Evolutionary conservation across 2,797 vertebrate genomes (phyloP).

Genomic region (Corythornis leucogaster): DNA sequence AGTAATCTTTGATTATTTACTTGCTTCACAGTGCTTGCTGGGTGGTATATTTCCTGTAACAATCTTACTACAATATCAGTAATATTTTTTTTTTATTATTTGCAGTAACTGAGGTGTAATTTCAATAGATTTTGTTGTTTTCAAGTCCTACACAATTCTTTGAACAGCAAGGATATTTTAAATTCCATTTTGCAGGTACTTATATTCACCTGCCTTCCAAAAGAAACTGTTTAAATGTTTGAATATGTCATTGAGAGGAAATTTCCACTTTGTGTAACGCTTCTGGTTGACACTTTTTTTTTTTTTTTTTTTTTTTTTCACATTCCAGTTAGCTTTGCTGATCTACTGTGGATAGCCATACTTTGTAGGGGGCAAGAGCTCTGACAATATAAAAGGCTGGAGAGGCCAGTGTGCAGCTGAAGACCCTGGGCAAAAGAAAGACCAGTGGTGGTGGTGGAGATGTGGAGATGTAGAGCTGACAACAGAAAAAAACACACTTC

Average conservation of each 20-base stretch:
- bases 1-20: background rate
- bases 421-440: background rate
- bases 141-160: background rate
- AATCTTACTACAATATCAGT: background rate
- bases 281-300: background rate
- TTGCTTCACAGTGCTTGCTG: background rate
- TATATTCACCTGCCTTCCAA: background rate
- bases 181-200: background rate
- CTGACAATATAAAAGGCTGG: background rate
- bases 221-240: background rate
- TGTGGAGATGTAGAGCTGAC: background rate
- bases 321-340: background rate
- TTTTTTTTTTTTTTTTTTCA: background rate
- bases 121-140: background rate
- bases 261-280: background rate
- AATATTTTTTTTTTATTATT: background rate
- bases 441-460: background rate
- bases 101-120: background rate
- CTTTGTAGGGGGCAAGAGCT: background rate
- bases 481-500: background rate
- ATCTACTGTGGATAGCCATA: fast-evolving
- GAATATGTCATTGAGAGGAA: background rate
- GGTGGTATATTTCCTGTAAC: background rate
- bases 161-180: background rate
- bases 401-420: background rate